Base-by-base conservation (phyloP, 2,797 vertebrate genomes). In the Notolepis coatsorum region DNA sequence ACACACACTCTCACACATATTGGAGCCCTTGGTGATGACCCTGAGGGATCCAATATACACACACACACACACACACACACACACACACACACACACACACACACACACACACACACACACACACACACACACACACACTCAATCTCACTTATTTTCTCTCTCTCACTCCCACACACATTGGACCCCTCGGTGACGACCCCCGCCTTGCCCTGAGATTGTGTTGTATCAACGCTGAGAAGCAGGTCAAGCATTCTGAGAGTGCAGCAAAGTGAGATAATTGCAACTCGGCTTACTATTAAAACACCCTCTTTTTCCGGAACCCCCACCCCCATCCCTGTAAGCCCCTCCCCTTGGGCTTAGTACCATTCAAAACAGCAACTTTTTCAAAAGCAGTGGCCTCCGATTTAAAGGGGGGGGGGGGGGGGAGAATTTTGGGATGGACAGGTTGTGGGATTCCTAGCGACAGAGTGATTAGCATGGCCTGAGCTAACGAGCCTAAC, bases 251-350 rank as follows among this genome's bases (percentile, higher is more conserved):
- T 88, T 86, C 81, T 85, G 69, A 35, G 61, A 77, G 77, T 80
- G 80, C 82, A 85, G 51, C 77, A 84, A 86, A 80, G 74, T 85
- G 80, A 83, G 78, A 84, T 83, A 85, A 85, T 84, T 74, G 63
- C 45, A 76, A 79, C 76, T 53, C 20, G 13, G 79, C 57, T 79
- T 74, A 66, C 38, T 58, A 73, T 63, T 85, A 69, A 80, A 71
- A 59, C 46, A 52, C 45, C 2, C 25, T 0, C 42, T 21, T 2
- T 13, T 39, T n/a, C 58, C 52, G 10, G 31, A 15, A 45, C 13
- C 45, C n/a, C 63, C 24, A 30, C 1, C 43, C 51, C 73, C 49
- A 2, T 51, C 50, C 48, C 25, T 25, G 49, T 1, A 30, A 47
- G 49, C 31, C 21, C 42, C 43, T 20, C 60, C 39, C 55, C 12